Evolutionary conservation across 2,113 vertebrate genomes (phyloP).

Genomic region (Mustela nigripes): DNA sequence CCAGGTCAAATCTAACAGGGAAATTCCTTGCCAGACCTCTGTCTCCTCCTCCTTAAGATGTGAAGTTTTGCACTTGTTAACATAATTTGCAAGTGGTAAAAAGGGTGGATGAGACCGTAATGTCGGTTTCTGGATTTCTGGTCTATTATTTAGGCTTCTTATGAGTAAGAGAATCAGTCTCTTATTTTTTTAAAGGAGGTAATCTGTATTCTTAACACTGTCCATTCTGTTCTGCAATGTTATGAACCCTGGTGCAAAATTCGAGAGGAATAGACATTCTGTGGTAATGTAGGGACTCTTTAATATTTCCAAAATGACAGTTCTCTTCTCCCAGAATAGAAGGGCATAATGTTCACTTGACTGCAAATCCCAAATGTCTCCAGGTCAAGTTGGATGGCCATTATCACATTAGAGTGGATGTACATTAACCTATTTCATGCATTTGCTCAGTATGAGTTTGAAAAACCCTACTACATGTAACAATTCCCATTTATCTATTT

Average conservation of each 20-base stretch:
- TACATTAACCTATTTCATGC: background rate
- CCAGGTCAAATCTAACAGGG: background rate
- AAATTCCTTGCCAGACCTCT: background rate
- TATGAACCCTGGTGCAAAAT: background rate
- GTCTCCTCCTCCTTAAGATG: background rate
- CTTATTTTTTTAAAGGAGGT: conserved; percentile 1
- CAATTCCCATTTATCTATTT: background rate
- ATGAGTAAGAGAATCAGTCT: background rate
- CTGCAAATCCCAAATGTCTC: background rate
- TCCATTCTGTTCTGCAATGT: background rate
- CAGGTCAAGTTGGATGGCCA: background rate
- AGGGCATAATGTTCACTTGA: background rate
- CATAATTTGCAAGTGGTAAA: background rate
- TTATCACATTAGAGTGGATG: background rate
- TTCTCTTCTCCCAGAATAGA: background rate
- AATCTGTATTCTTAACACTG: background rate
- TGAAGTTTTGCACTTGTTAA: background rate
- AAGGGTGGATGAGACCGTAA: background rate
- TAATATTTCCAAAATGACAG: background rate
- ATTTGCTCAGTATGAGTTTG: background rate
- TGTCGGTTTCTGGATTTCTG: conserved; percentile 32
- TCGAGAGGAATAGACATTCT: background rate
- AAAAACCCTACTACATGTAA: background rate
- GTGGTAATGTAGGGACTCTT: background rate
- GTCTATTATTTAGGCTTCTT: conserved; percentile 25